These are phyloP conservation scores for Ephestia elutella DNA, from an alignment of 1,140 invertebrate genomes.

Conservation along the genomic window DNA sequence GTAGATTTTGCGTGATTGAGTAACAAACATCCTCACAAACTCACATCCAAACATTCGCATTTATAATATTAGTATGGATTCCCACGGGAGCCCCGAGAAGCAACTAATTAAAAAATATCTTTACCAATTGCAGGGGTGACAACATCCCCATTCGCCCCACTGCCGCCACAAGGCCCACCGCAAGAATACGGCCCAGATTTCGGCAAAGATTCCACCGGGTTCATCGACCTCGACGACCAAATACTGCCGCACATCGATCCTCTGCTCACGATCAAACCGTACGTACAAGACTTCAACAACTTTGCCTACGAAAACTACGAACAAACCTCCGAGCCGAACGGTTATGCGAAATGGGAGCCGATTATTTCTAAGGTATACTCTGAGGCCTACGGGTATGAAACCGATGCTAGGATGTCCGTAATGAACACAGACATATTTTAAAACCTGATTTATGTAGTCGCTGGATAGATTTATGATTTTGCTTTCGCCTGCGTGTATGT, in stretches of 20 bases:
- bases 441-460: slow-evolving; percentile 17
- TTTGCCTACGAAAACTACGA: slow-evolving; percentile 10
- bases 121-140: background rate
- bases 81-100: no score
- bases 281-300: slow-evolving; percentile 5
- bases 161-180: background rate
- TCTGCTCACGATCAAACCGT: slow-evolving; percentile 28
- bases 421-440: slow-evolving; percentile 49
- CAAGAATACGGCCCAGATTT: slow-evolving; percentile 60
- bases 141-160: no score
- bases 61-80: no score
- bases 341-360: background rate
- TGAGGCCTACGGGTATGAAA: slow-evolving; percentile 15
- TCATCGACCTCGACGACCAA: slow-evolving; percentile 44
- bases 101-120: no score
- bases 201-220: slow-evolving; percentile 14
- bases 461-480: background rate
- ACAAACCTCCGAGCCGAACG: background rate
- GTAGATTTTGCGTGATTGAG: no score
- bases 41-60: no score
- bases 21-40: no score
- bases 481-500: no score
- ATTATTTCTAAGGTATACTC: background rate
- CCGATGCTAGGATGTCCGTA: slow-evolving; percentile 31
- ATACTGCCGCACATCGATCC: slow-evolving; percentile 58